Base-by-base conservation (phyloP, 2,888 invertebrate genomes). In the Tinea semifulvella region DNA sequence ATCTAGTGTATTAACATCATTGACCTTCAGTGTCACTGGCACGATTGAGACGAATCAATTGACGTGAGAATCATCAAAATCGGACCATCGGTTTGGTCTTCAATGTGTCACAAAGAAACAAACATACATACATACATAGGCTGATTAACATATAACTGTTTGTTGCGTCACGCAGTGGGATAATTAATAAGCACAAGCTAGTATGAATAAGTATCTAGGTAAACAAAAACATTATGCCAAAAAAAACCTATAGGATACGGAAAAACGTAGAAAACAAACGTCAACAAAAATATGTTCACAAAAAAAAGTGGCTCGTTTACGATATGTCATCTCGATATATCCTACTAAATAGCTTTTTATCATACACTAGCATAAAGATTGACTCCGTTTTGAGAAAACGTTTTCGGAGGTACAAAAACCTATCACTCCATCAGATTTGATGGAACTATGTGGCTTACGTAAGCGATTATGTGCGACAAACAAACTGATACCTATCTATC, bases 271-370 rank as follows among this genome's bases (percentile, higher is more conserved):
- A 31, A 4, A 31, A 26, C 10, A 31, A 31, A 4, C 6, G 3
- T 13, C n/a, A 31, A 31, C 6, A 27, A 27, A 13, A 31, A 14
- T 14, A 14, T 31, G 14, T n/a, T n/a, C 31, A 14, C 4, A 31
- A 31, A 31, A 31, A 6, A 11, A 11, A 31, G 14, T n/a, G 7
- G 31, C 13, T 14, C 31, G 11, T 31, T 31, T 14, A 14, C 31
- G 5, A 11, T 6, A 6, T 31, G 31, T 31, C 31, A 2, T 13
- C 31, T 2, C 31, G 14, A 31, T 13, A 31, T n/a, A 14, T 31
- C 31, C 31, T 31, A 14, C 14, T 31, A 31, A 31, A 31, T 11
- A 31, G 31, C 31, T 31, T 31, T 31, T 31, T 31, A 31, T 31
- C 13, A 31, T 31, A 31, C 31, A 13, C 31, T 3, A 13, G 13